Evolutionary conservation across 2,797 vertebrate species (phyloP).

Genomic region (Peromyscus nudipes): DNA sequence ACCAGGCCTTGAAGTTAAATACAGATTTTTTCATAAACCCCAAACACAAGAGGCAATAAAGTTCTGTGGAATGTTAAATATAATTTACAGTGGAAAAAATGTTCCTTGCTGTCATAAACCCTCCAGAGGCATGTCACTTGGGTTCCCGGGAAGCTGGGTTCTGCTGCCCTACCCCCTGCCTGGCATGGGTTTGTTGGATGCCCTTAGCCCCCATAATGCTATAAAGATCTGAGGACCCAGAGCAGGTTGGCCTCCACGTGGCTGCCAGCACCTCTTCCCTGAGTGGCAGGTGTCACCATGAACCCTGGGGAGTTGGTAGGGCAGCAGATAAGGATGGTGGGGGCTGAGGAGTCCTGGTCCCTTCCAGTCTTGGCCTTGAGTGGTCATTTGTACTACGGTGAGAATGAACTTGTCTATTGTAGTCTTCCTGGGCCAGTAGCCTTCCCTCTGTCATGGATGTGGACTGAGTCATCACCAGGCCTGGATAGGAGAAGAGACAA

Average conservation of each 20-base stretch:
- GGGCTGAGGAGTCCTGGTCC: not conserved
- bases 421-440: not conserved
- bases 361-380: not conserved
- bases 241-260: rapidly evolving
- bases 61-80: constrained; percentile 90
- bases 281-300: constrained; percentile 74
- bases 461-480: not conserved
- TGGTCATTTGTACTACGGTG: not conserved
- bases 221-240: rapidly evolving
- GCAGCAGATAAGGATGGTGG: not conserved
- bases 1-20: constrained; percentile 92
- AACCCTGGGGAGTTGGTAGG: constrained; percentile 26
- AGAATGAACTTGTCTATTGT: not conserved
- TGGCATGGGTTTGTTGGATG: not conserved
- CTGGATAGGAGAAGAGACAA: not conserved
- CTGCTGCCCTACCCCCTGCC: rapidly evolving
- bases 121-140: not conserved
- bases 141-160: not conserved
- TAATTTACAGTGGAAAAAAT: constrained; percentile 87
- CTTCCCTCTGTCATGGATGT: not conserved
- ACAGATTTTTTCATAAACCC: constrained; percentile 90
- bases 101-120: constrained; percentile 78
- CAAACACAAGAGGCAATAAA: constrained; percentile 88
- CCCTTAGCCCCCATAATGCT: rapidly evolving
- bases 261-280: not conserved